Conservation (phyloP, 2,888 invertebrate species). For the Synergus laeviventris region DNA sequence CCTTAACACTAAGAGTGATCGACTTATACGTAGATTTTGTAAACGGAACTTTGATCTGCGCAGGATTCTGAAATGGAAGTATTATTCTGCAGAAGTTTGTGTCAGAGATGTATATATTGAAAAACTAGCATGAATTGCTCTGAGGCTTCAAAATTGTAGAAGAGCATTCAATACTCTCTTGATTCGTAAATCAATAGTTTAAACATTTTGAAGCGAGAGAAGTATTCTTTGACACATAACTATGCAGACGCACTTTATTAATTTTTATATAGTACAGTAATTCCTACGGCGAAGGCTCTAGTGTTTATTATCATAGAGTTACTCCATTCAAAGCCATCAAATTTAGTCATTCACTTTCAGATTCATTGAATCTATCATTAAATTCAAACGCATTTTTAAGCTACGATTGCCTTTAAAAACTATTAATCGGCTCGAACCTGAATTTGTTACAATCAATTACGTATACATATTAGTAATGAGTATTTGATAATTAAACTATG, state of each 20-base stretch:
- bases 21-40: conserved; percentile 8
- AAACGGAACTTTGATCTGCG: not conserved
- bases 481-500: not conserved
- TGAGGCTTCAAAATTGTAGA: conserved; percentile 7
- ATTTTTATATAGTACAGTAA: conserved; percentile 22
- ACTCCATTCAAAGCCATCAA: not conserved
- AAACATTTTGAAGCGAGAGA: conserved; percentile 20
- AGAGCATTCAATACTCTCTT: conserved; percentile 8
- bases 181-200: conserved; percentile 4
- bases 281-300: not conserved
- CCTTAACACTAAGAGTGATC: not conserved
- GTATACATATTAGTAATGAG: not conserved
- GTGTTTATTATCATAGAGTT: not conserved
- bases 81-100: conserved; percentile 24
- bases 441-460: conserved; percentile 12
- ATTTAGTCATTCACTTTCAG: conserved; percentile 12
- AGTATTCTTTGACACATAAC: conserved; percentile 9
- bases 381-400: not conserved
- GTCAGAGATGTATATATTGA: conserved; percentile 13
- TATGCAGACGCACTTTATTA: conserved; percentile 28
- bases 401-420: conserved; percentile 3
- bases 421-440: conserved; percentile 25
- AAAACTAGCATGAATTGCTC: not conserved
- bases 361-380: not conserved
- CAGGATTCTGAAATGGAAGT: conserved; percentile 10